phyloP scores from a whole-genome alignment of 1,140 invertebrate species.

The Listronotus bonariensis region DNA sequence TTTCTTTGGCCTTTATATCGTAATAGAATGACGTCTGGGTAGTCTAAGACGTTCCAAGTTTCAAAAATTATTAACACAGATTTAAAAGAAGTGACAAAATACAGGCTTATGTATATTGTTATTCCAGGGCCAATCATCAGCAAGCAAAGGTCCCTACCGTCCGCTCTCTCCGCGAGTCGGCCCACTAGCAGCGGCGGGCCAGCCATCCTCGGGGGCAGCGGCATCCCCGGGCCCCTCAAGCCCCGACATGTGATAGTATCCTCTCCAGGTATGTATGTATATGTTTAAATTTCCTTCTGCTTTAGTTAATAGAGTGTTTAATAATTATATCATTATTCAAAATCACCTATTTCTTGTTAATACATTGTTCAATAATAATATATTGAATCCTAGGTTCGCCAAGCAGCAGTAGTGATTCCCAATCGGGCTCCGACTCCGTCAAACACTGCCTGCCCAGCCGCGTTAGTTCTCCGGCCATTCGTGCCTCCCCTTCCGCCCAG shows the following conservation, averaged over 20 bases:
- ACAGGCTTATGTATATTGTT: too few relatives aligned
- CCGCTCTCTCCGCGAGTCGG: conserved; percentile 63
- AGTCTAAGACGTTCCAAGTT: too few relatives aligned
- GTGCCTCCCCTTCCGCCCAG: conserved; percentile 44
- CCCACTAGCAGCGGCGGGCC: conserved; percentile 40
- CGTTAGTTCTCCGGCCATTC: conserved; percentile 50
- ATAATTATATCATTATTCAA: too few relatives aligned
- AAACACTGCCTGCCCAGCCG: conserved; percentile 61
- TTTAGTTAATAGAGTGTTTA: too few relatives aligned
- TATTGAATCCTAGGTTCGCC: conserved; percentile 59
- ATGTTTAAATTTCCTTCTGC: too few relatives aligned
- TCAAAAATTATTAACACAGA: too few relatives aligned
- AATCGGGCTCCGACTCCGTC: conserved; percentile 68
- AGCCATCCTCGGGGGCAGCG: conserved; percentile 28
- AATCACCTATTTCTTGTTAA: too few relatives aligned
- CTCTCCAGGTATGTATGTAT: conserved; percentile 64
- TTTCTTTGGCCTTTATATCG: too few relatives aligned
- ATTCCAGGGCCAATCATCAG: conserved; percentile 66
- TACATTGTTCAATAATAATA: too few relatives aligned
- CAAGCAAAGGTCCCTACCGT: conserved; percentile 66
- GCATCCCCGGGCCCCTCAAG: conserved; percentile 45
- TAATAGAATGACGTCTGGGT: too few relatives aligned
- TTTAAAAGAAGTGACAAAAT: too few relatives aligned
- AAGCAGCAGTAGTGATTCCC: conserved; percentile 70
- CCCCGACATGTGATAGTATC: conserved; percentile 72